Conservation (phyloP, 2,113 vertebrate genomes). For the Sylvilagus bachmani region DNA sequence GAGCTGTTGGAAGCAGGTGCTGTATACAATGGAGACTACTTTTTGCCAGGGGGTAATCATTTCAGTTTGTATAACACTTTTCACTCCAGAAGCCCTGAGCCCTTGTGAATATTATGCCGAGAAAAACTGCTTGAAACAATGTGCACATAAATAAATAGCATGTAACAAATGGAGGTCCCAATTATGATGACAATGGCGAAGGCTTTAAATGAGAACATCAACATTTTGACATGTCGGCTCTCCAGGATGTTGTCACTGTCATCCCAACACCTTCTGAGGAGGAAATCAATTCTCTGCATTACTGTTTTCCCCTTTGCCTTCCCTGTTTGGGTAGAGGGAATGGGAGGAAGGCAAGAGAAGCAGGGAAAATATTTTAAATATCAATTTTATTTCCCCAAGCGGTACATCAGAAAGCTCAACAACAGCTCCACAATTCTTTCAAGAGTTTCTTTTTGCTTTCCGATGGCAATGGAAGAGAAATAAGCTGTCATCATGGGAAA, state of each 20-base stretch:
- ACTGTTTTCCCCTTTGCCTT: conserved; percentile 29
- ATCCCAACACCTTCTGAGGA: conserved; percentile 62
- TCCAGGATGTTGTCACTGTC: conserved; percentile 28
- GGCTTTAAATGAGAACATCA: conserved; percentile 64
- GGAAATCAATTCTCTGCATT: conserved; percentile 20
- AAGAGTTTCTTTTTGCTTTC: conserved; percentile 81
- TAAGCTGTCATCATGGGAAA: conserved; percentile 77
- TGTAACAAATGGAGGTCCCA: conserved; percentile 38
- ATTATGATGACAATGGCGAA: conserved; percentile 37
- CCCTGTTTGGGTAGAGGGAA: background rate
- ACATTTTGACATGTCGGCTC: conserved; percentile 61
- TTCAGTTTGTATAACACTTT: conserved; percentile 75
- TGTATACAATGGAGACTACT: conserved; percentile 61
- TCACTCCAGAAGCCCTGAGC: conserved; percentile 56
- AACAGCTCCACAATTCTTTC: conserved; percentile 70
- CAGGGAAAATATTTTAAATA: conserved; percentile 58
- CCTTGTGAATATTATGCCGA: conserved; percentile 61
- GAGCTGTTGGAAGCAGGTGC: conserved; percentile 59
- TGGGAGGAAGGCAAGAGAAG: background rate
- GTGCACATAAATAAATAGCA: conserved; percentile 63
- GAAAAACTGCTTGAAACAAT: conserved; percentile 69
- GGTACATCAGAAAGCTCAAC: conserved; percentile 48
- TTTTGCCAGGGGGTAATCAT: conserved; percentile 72
- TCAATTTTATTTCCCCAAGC: conserved; percentile 54
- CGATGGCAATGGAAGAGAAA: conserved; percentile 73